A percentile compares a stretch with the other conserved stretches of the same genome.
These are phyloP conservation scores for Xiphophorus maculatus DNA, from an alignment of 2,113 vertebrate species.

Conservation along the genomic window DNA sequence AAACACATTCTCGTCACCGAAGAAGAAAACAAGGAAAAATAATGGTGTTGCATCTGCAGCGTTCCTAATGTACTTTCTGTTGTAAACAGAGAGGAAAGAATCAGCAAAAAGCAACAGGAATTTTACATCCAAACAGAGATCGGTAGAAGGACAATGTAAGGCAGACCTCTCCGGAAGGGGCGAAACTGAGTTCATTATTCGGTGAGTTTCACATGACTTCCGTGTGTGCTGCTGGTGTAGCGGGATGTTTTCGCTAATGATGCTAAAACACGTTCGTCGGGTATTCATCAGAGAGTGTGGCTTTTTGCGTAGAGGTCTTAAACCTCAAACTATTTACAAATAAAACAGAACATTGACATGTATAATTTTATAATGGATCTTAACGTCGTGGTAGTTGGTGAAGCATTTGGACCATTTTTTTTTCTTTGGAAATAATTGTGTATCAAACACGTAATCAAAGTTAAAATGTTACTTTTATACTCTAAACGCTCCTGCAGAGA, in stretches of 20 bases:
- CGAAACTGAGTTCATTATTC: neutral
- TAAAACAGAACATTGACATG: neutral
- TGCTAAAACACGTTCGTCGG: neutral
- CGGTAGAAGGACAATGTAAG: neutral
- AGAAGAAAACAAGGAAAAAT: neutral
- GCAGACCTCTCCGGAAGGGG: neutral
- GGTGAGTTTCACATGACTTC: constrained; percentile 11
- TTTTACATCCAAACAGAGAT: neutral
- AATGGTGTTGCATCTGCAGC: neutral
- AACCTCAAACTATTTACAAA: neutral
- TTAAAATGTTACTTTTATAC: no score
- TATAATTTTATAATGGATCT: neutral
- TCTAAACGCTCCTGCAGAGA: no score
- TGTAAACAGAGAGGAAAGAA: neutral
- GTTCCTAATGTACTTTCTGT: neutral
- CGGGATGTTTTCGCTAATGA: neutral
- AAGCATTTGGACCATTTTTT: neutral
- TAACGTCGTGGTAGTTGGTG: neutral
- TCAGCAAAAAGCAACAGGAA: neutral
- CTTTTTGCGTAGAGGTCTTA: neutral
- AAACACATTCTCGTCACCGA: neutral
- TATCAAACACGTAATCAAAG: no score
- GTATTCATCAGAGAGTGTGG: neutral
- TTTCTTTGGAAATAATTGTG: no score
- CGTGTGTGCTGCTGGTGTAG: neutral